These are phyloP conservation scores for Hybognathus amarus DNA, from an alignment of 2,797 vertebrate species.

Conservation along the genomic window DNA sequence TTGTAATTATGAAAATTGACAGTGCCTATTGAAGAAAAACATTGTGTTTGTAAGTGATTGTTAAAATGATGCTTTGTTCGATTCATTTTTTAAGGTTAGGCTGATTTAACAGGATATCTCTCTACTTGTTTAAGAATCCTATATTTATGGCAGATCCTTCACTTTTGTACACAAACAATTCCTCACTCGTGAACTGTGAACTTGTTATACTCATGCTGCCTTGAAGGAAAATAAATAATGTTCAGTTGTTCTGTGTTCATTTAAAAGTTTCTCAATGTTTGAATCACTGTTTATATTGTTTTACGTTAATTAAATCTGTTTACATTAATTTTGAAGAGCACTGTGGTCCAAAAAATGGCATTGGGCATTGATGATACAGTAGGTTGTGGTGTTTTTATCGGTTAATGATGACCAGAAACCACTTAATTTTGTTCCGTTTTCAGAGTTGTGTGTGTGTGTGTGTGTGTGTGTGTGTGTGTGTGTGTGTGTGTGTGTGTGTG, in stretches of 20 bases:
- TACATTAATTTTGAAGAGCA: constrained; percentile 34
- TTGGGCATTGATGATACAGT: constrained; percentile 30
- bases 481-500: constrained; percentile 32
- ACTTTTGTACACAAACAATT: constrained; percentile 55
- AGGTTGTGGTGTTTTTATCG: constrained; percentile 30
- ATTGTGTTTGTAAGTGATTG: neutral
- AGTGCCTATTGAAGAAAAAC: constrained; percentile 10
- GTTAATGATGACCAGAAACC: constrained; percentile 41
- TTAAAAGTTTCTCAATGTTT: constrained; percentile 41
- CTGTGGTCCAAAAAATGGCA: constrained; percentile 27
- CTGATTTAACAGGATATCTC: constrained; percentile 3
- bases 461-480: constrained; percentile 35
- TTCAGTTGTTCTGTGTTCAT: constrained; percentile 47
- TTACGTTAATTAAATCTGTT: constrained; percentile 20
- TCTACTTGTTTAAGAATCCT: constrained; percentile 37
- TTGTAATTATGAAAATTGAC: constrained; percentile 7
- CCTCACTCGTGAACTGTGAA: constrained; percentile 62
- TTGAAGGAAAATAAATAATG: constrained; percentile 53
- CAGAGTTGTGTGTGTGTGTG: constrained; percentile 33
- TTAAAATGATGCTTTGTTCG: constrained; percentile 4
- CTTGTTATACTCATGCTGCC: constrained; percentile 54
- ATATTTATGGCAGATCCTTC: constrained; percentile 49
- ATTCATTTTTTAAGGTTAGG: neutral
- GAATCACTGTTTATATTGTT: constrained; percentile 31
- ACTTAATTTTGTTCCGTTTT: neutral